Evolutionary conservation across 2,797 vertebrate genomes (phyloP).

Genomic region (Anguilla megastoma): DNA sequence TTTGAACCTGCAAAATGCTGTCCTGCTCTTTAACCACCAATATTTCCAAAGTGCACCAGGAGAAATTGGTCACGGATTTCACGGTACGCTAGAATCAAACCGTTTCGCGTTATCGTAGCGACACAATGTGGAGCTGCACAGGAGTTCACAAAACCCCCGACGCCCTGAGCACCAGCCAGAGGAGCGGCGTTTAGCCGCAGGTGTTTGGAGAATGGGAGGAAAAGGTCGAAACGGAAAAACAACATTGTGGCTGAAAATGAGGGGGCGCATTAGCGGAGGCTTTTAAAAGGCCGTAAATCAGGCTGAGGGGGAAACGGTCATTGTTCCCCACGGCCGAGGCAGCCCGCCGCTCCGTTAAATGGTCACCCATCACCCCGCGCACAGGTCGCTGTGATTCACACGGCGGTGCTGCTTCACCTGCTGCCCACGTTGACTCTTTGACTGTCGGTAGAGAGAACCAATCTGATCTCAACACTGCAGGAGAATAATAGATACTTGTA

Average conservation of each 20-base stretch:
- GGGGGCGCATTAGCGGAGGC: not conserved
- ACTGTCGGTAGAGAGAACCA: not conserved
- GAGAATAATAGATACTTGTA: not conserved
- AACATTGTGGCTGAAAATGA: not conserved
- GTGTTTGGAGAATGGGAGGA: conserved; percentile 43
- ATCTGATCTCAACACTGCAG: conserved; percentile 63
- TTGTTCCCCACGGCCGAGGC: conserved; percentile 22
- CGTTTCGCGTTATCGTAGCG: not conserved
- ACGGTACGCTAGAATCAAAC: not conserved
- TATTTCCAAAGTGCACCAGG: not conserved
- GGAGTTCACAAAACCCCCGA: not conserved
- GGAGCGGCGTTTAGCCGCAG: conserved; percentile 41
- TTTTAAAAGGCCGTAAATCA: not conserved
- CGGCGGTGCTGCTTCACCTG: conserved; percentile 31
- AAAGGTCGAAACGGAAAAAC: conserved; percentile 40
- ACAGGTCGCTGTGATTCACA: conserved; percentile 38
- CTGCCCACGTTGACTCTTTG: not conserved
- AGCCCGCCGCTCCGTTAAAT: not conserved
- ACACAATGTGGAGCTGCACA: not conserved
- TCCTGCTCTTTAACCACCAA: not conserved
- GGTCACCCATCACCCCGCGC: not conserved
- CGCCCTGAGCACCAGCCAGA: not conserved
- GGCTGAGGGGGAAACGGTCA: conserved; percentile 13
- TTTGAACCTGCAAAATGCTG: not conserved
- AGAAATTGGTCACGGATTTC: not conserved